Conservation (phyloP, 2,797 vertebrate genomes). For the Gymnoscopelus braueri region DNA sequence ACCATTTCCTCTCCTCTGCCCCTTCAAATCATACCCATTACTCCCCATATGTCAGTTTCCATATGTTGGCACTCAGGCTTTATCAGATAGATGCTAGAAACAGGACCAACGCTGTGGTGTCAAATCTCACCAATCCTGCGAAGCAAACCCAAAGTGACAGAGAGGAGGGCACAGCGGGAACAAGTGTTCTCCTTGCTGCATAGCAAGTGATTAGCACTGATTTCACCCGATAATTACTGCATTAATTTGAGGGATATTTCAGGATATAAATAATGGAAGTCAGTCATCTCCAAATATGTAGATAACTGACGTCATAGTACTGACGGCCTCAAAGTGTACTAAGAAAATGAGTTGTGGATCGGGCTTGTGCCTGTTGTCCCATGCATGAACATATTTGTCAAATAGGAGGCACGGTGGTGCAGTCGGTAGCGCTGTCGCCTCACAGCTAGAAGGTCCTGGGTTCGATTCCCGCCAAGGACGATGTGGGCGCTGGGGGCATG, state of each 20-base stretch:
- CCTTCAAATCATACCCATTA: background rate
- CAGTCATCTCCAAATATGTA: constrained; percentile 20
- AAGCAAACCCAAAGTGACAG: constrained; percentile 52
- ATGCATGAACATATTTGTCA: constrained; percentile 32
- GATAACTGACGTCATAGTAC: constrained; percentile 12
- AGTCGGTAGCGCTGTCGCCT: too few relatives aligned
- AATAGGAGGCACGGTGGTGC: too few relatives aligned
- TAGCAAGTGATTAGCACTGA: constrained; percentile 74
- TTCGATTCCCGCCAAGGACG: too few relatives aligned
- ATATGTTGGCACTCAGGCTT: constrained; percentile 24
- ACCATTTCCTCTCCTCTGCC: constrained; percentile 17
- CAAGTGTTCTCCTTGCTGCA: constrained; percentile 52
- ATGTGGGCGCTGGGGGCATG: too few relatives aligned
- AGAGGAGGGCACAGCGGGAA: constrained; percentile 57
- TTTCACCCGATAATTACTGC: constrained; percentile 28
- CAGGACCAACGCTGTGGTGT: constrained; percentile 41
- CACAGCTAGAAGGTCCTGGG: too few relatives aligned
- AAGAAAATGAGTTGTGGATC: too few relatives aligned
- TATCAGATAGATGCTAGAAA: constrained; percentile 27
- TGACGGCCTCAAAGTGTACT: constrained; percentile 16
- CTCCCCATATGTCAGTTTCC: constrained; percentile 32
- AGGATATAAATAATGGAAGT: too few relatives aligned
- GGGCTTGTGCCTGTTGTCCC: constrained; percentile 24
- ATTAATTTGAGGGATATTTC: too few relatives aligned
- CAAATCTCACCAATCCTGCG: constrained; percentile 60